phyloP scores from a whole-genome alignment of 1,140 invertebrate genomes.

The Laupala kohalensis region DNA sequence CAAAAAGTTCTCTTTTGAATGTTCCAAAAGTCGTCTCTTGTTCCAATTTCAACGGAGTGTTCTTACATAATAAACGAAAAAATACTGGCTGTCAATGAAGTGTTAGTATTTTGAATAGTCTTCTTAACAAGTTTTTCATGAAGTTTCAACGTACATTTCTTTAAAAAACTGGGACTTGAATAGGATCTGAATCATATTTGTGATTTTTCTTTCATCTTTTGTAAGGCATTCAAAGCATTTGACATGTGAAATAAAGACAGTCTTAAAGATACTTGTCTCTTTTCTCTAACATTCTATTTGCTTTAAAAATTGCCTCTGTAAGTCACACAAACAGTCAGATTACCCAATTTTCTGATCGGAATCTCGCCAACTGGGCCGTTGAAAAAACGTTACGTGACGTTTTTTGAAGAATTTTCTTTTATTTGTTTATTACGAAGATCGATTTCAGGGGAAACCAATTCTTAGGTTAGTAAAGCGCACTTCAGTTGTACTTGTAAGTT shows the following conservation, averaged over 20 bases:
- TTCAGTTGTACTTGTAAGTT: no score
- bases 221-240: not conserved
- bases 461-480: no score
- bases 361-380: not conserved
- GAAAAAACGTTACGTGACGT: not conserved
- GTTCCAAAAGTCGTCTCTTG: no score
- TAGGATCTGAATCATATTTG: not conserved
- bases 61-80: no score
- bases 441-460: not conserved
- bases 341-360: not conserved
- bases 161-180: no score
- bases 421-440: not conserved
- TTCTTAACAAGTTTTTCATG: no score
- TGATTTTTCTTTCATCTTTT: not conserved
- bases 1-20: no score
- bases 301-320: not conserved
- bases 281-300: not conserved
- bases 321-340: no score
- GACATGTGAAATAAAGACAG: not conserved
- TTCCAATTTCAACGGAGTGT: no score
- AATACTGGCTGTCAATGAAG: no score
- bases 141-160: no score
- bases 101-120: no score
- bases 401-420: not conserved
- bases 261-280: not conserved